A percentile compares a stretch with the other conserved stretches of the same genome.
phyloP scores from a whole-genome alignment of 2,113 vertebrate genomes.

The Grallaria varia region DNA sequence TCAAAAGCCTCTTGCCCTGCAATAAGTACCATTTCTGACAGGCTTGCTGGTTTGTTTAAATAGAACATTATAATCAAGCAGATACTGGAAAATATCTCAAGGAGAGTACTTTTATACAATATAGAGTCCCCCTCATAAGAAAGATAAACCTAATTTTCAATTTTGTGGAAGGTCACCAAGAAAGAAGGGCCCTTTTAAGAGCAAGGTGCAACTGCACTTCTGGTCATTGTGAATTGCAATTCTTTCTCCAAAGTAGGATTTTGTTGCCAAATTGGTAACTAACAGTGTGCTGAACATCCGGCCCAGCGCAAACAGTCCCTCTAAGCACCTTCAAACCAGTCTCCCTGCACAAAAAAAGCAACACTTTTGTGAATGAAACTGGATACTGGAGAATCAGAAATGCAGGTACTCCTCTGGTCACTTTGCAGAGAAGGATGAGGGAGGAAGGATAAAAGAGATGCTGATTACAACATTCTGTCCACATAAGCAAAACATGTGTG shows the following conservation, averaged over 20 bases:
- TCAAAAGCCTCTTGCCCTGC: constrained; percentile 73
- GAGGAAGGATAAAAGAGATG: background rate
- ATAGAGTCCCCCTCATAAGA: background rate
- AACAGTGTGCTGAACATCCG: background rate
- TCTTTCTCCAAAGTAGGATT: background rate
- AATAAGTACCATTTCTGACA: constrained; percentile 65
- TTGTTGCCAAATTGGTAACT: background rate
- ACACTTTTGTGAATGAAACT: constrained; percentile 6
- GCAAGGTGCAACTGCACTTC: background rate
- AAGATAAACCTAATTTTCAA: constrained; percentile 6
- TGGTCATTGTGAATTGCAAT: background rate
- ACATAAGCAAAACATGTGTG: background rate
- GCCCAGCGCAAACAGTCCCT: background rate
- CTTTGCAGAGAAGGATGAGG: background rate
- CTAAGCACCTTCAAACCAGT: background rate
- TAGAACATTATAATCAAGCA: constrained; percentile 11
- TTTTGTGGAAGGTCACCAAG: background rate
- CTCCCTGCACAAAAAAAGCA: background rate
- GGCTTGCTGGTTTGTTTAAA: constrained; percentile 54
- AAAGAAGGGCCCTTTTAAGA: background rate
- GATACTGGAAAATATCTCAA: constrained; percentile 36
- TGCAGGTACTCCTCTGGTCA: background rate
- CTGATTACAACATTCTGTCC: background rate
- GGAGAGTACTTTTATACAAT: constrained; percentile 19
- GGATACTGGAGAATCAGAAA: background rate